phyloP scores from a whole-genome alignment of 2,888 invertebrate genomes.

The Fragum whitleyi region DNA sequence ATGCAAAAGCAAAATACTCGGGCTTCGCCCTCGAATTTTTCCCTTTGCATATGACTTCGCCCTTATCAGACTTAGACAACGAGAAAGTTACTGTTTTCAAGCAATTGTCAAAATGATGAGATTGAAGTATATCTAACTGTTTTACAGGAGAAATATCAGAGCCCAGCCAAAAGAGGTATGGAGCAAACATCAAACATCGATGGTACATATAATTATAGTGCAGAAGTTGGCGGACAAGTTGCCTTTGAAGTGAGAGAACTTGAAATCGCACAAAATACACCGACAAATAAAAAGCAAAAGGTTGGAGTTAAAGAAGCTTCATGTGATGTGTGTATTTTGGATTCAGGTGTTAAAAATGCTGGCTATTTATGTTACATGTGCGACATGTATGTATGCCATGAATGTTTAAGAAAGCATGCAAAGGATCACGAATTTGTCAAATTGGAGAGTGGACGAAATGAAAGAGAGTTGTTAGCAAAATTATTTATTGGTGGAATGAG shows the following conservation, averaged over 20 bases:
- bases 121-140: too few relatives aligned
- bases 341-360: background rate
- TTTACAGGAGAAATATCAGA: too few relatives aligned
- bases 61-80: too few relatives aligned
- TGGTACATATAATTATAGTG: too few relatives aligned
- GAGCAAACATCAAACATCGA: too few relatives aligned
- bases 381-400: background rate
- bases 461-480: background rate
- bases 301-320: background rate
- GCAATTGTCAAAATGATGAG: too few relatives aligned
- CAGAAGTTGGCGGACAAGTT: too few relatives aligned
- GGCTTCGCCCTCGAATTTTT: too few relatives aligned
- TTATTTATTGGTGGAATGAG: background rate
- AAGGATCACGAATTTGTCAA: background rate
- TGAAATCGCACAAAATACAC: background rate
- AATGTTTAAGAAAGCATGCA: background rate
- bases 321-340: background rate
- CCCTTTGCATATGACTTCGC: too few relatives aligned
- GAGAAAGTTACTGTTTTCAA: too few relatives aligned
- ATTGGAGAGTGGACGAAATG: background rate
- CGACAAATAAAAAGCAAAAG: background rate
- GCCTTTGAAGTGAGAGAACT: background rate
- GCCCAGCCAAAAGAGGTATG: too few relatives aligned
- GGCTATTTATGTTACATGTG: background rate
- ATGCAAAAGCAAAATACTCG: too few relatives aligned